phyloP scores from a whole-genome alignment of 2,888 invertebrate genomes.

The Argyra leucocephala region DNA sequence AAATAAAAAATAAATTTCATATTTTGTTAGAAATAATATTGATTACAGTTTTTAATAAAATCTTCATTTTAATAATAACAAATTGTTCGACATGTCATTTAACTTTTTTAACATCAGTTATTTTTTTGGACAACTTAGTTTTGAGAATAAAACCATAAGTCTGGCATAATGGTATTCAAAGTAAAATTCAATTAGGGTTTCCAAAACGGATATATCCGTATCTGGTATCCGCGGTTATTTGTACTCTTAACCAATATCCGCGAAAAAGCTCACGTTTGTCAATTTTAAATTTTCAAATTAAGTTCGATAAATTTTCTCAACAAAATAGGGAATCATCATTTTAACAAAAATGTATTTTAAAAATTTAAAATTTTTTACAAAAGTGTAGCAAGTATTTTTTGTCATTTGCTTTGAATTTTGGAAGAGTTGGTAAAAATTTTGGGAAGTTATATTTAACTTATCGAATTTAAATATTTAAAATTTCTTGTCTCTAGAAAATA shows the following conservation, averaged over 20 bases:
- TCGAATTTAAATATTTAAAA: too few relatives aligned
- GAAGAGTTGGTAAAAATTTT: not conserved
- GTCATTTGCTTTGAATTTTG: not conserved
- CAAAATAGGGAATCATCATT: slow-evolving; percentile 4
- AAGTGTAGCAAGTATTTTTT: slow-evolving; percentile 5
- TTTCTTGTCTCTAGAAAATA: slow-evolving; percentile 4
- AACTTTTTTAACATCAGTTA: too few relatives aligned
- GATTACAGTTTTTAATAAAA: too few relatives aligned
- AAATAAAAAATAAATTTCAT: too few relatives aligned
- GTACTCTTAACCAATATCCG: slow-evolving; percentile 5
- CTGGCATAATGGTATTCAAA: too few relatives aligned
- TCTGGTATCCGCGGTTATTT: slow-evolving; percentile 7
- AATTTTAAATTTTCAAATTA: slow-evolving; percentile 8
- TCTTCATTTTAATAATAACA: too few relatives aligned
- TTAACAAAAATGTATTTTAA: not conserved
- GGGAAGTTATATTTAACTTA: slow-evolving; percentile 8
- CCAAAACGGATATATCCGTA: not conserved
- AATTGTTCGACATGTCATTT: too few relatives aligned
- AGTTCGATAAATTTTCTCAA: not conserved
- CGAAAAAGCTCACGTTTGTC: not conserved
- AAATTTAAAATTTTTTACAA: slow-evolving; percentile 7
- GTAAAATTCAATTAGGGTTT: too few relatives aligned
- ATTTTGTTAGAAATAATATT: too few relatives aligned
- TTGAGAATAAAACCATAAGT: too few relatives aligned
- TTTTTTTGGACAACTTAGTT: too few relatives aligned